A percentile compares a stretch with the other conserved stretches of the same genome.
Conservation (phyloP, 2,888 invertebrate genomes). For the Andricus quercusramuli region DNA sequence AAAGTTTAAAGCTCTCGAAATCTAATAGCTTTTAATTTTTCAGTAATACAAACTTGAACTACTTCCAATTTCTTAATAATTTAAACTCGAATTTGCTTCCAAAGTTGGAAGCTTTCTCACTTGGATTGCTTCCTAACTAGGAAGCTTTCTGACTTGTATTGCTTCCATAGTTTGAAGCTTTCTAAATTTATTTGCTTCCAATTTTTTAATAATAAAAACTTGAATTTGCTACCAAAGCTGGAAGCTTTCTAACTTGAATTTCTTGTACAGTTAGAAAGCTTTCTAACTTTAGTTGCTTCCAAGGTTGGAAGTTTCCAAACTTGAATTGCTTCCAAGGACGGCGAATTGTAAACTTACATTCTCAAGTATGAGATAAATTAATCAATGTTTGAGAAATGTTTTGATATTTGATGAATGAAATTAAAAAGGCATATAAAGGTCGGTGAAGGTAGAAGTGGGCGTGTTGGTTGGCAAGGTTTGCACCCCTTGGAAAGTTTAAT, state of each 20-base stretch:
- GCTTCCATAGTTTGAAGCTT: no score
- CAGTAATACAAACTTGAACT: no score
- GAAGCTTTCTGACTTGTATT: no score
- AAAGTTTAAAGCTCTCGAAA: not conserved
- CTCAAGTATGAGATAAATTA: not conserved
- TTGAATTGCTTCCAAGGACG: not conserved
- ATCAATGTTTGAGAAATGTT: not conserved
- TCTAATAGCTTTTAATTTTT: not conserved
- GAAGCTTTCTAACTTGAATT: not conserved
- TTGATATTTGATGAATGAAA: not conserved
- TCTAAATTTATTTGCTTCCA: no score
- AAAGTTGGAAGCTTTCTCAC: no score
- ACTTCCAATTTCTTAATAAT: no score
- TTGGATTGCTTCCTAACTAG: no score
- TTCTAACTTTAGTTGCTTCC: not conserved
- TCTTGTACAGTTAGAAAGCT: not conserved
- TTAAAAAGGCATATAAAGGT: not conserved
- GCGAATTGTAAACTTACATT: not conserved
- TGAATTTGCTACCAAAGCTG: no score
- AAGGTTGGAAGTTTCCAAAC: not conserved
- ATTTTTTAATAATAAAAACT: no score
- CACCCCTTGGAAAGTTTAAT: slow-evolving; percentile 71
- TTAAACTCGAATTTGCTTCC: no score
- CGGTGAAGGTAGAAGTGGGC: not conserved
- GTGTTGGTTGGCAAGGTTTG: slow-evolving; percentile 41